phyloP scores from a whole-genome alignment of 2,888 invertebrate species.

The Tortricodes alternella region DNA sequence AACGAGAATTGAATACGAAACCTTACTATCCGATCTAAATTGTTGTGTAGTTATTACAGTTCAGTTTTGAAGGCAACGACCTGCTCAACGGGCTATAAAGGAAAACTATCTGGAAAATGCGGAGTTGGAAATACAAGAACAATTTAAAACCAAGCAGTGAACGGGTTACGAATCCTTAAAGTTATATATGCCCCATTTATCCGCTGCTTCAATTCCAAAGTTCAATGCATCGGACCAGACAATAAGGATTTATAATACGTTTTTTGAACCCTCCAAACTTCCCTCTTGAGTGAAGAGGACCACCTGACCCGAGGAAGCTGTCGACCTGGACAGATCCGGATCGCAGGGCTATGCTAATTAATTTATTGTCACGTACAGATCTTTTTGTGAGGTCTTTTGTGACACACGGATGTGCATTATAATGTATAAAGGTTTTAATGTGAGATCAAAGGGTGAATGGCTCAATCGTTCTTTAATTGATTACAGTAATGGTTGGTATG shows the following conservation, averaged over 20 bases:
- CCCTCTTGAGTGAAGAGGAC: conserved; percentile 50
- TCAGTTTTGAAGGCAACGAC: conserved; percentile 9
- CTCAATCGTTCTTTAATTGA: not conserved
- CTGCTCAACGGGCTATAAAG: not conserved
- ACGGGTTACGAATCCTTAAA: conserved; percentile 4
- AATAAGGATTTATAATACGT: conserved; percentile 28
- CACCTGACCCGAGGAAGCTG: conserved; percentile 51
- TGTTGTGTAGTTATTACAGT: not conserved
- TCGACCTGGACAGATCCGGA: conserved; percentile 41
- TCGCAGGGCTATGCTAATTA: conserved; percentile 61
- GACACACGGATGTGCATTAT: conserved; percentile 45
- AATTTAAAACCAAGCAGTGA: conserved; percentile 11
- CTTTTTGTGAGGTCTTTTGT: conserved; percentile 41
- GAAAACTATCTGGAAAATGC: not conserved
- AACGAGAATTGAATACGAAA: conserved; percentile 9
- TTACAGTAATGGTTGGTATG: not conserved
- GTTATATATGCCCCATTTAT: conserved; percentile 19
- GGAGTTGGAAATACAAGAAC: not conserved
- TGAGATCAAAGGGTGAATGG: not conserved
- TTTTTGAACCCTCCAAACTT: conserved; percentile 43
- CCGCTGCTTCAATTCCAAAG: not conserved
- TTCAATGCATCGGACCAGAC: conserved; percentile 21
- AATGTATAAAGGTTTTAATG: conserved; percentile 39
- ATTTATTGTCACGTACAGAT: conserved; percentile 61
- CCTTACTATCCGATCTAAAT: conserved; percentile 15